phyloP scores from a whole-genome alignment of 2,888 invertebrate genomes.

The Platypus cylindrus region DNA sequence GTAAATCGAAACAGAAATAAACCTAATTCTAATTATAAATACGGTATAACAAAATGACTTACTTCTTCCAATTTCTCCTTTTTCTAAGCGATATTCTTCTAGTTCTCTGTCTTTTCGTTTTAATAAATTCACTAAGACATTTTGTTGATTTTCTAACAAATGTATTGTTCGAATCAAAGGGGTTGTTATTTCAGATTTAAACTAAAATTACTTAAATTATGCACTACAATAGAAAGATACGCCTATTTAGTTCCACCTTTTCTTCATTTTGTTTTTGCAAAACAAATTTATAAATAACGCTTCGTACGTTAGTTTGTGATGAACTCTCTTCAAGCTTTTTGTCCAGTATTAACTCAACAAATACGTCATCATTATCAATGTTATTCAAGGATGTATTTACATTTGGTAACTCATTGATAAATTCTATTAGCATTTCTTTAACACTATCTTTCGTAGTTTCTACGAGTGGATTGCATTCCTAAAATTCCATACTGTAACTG shows the following conservation, averaged over 20 bases:
- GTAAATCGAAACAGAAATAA: constrained; percentile 6
- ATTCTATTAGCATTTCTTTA: constrained; percentile 7
- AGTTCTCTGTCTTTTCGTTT: constrained; percentile 44
- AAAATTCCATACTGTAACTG: constrained; percentile 12
- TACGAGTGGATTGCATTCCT: constrained; percentile 27
- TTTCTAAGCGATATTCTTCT: constrained; percentile 40
- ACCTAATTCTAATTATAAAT: no score
- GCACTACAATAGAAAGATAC: not conserved
- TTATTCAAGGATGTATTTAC: not conserved
- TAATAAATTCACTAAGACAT: constrained; percentile 34
- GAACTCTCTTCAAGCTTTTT: constrained; percentile 1
- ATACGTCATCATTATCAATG: constrained; percentile 1
- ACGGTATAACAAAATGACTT: no score
- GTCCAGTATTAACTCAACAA: no score
- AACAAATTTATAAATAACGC: constrained; percentile 20
- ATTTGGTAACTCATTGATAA: constrained; percentile 5
- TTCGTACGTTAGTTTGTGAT: not conserved
- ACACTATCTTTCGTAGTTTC: constrained; percentile 20
- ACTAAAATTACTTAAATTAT: constrained; percentile 10
- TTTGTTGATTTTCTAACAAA: constrained; percentile 37
- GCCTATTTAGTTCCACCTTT: constrained; percentile 14
- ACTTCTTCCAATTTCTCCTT: constrained; percentile 38
- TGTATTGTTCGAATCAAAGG: constrained; percentile 35
- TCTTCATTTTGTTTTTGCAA: constrained; percentile 14
- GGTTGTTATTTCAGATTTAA: constrained; percentile 26